Evolutionary conservation across 2,888 invertebrate species (phyloP).

Genomic region (Agrilus mali): DNA sequence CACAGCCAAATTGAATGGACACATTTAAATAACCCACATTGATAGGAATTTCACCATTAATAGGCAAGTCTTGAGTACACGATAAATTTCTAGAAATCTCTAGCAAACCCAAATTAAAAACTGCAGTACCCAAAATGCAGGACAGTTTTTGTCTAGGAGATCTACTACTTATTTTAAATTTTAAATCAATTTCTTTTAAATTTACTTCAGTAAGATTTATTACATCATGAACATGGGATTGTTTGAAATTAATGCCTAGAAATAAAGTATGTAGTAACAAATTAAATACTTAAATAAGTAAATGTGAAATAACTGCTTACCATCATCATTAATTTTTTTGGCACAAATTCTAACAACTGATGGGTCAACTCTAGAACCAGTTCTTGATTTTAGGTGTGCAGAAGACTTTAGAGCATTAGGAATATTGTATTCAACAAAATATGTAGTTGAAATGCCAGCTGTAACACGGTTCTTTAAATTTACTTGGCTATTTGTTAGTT

Average conservation of each 20-base stretch:
- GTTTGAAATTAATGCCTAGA: conserved; percentile 35
- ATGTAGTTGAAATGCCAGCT: conserved; percentile 24
- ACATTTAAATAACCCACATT: conserved; percentile 34
- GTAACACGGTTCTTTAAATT: conserved; percentile 13
- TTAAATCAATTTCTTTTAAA: conserved; percentile 25
- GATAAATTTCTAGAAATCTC: conserved; percentile 26
- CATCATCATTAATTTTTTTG: conserved; percentile 30
- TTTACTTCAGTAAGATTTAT: conserved; percentile 25
- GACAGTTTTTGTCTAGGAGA: conserved; percentile 34
- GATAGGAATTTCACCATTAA: conserved; percentile 32
- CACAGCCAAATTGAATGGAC: conserved; percentile 36
- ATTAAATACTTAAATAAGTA: not conserved
- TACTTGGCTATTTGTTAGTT: conserved; percentile 18
- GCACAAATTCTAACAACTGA: conserved; percentile 31
- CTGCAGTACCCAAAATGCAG: conserved; percentile 32
- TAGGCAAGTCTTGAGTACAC: conserved; percentile 29
- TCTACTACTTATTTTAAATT: conserved; percentile 35
- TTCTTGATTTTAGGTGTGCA: conserved; percentile 25
- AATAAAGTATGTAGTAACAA: conserved; percentile 13
- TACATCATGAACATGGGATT: conserved; percentile 33
- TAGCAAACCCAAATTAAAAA: conserved; percentile 30
- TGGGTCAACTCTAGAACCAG: conserved; percentile 26
- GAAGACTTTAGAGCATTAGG: conserved; percentile 25
- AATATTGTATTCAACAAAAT: conserved; percentile 36
- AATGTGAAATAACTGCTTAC: conserved; percentile 18